phyloP scores from a whole-genome alignment of 2,888 invertebrate species.

The Linnaemya tessellans region DNA sequence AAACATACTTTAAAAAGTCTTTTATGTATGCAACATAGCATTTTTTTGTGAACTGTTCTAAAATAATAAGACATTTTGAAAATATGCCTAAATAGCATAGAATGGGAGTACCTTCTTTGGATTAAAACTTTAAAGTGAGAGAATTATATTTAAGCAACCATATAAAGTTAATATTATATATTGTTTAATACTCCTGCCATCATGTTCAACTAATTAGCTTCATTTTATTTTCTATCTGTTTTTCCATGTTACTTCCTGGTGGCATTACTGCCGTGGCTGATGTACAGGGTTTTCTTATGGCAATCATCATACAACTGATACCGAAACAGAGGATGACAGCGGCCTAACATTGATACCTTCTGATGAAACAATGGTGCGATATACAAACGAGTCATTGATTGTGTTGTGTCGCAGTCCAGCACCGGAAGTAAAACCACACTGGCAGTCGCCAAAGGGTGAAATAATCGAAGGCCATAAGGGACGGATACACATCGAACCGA shows the following conservation, averaged over 20 bases:
- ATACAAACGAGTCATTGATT: constrained; percentile 83
- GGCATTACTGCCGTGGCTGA: constrained; percentile 12
- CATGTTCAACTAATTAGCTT: constrained; percentile 66
- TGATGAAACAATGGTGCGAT: constrained; percentile 82
- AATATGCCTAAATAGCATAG: no score
- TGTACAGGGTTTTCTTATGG: constrained; percentile 77
- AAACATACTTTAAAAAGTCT: no score
- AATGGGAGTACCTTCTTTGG: no score
- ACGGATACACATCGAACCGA: constrained; percentile 83
- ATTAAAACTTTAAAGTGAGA: no score
- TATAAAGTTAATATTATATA: constrained; percentile 61
- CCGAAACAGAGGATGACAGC: constrained; percentile 45
- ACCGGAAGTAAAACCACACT: constrained; percentile 79
- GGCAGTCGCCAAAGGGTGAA: constrained; percentile 83
- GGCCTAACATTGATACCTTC: constrained; percentile 80
- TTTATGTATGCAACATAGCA: no score
- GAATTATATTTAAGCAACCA: constrained; percentile 59
- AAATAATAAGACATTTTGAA: no score
- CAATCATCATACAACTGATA: constrained; percentile 77
- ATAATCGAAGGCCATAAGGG: constrained; percentile 82
- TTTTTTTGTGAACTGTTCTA: no score
- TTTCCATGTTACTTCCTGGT: constrained; percentile 28
- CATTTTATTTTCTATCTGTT: constrained; percentile 37
- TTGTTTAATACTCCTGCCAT: constrained; percentile 56
- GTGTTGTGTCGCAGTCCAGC: constrained; percentile 81